Evolutionary conservation across 1,140 invertebrate genomes (phyloP).

Genomic region (Contarinia nasturtii): DNA sequence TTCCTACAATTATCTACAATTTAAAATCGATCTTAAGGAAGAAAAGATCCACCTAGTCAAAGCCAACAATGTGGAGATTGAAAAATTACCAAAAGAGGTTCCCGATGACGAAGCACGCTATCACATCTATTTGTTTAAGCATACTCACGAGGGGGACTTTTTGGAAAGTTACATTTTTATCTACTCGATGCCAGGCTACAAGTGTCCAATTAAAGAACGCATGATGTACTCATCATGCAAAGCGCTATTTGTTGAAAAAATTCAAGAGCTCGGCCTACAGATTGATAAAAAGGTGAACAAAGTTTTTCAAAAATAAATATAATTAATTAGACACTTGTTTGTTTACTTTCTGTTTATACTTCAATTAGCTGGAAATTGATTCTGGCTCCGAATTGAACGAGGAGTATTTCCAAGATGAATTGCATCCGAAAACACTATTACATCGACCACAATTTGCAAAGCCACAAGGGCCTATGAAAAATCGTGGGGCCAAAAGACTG

Average conservation of each 20-base stretch:
- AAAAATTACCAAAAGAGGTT: conserved; percentile 50
- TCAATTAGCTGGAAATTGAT: conserved; percentile 75
- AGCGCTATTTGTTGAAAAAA: conserved; percentile 60
- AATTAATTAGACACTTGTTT: too few species aligned
- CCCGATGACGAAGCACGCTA: conserved; percentile 74
- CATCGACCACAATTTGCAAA: conserved; percentile 84
- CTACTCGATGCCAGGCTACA: conserved; percentile 93
- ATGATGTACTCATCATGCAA: conserved; percentile 98
- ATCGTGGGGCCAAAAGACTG: conserved; percentile 74
- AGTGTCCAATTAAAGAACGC: conserved; percentile 82
- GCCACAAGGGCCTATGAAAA: conserved; percentile 81
- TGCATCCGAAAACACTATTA: conserved; percentile 84
- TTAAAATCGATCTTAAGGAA: conserved; percentile 44
- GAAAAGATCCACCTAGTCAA: conserved; percentile 59
- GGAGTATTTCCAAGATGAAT: conserved; percentile 75
- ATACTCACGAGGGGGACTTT: conserved; percentile 81
- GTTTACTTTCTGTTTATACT: too few species aligned
- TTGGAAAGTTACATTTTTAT: conserved; percentile 82
- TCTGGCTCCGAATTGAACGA: conserved; percentile 73
- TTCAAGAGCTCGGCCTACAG: conserved; percentile 56
- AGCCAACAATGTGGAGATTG: conserved; percentile 34
- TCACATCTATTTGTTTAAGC: conserved; percentile 79
- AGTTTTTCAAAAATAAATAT: too few species aligned
- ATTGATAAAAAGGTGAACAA: conserved; percentile 58
- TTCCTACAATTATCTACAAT: conserved; percentile 53